Base-by-base conservation (phyloP, 2,797 vertebrate genomes). In the Paramormyrops hopkinsi region DNA sequence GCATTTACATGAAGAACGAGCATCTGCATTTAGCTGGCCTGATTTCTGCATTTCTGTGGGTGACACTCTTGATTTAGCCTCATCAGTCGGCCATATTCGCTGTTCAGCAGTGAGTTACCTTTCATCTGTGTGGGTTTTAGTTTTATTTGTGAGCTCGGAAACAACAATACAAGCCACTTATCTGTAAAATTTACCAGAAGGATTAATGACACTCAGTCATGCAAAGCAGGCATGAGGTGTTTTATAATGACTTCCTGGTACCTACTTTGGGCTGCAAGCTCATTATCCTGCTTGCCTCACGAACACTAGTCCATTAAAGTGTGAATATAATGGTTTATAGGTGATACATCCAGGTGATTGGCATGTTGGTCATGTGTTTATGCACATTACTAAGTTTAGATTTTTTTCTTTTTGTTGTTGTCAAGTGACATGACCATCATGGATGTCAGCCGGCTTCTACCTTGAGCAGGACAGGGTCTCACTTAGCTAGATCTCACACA, bases 151-250 rank as follows among this genome's bases (percentile, higher is more conserved):
- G 76, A 82, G 76, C 41, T 46, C 3, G 41, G 37, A 82, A 46
- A 46, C 17, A 44, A 79, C 73, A 82, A 46, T 82, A 82, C 73
- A 44, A 82, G 76, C 17, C 41, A 82, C 41, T 82, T 82, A 41
- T 82, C 76, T 82, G 76, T 82, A 82, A 82, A 82, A 82, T 82
- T n/a, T 82, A 82, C 76, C 76, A 19, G 76, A 82, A 41, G 76
- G 41, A 82, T 82, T 82, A 82, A 82, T 46, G 76, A 82, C 76
- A 46, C 76, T 82, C 76, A 73, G 37, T 82, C 76, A 82, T 82
- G 76, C 76, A 82, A 82, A 82, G 7, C 76, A 44, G 76, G 41
- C 76, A 46, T 82, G 76, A 82, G 76, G 19, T n/a, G 41, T 9
- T 82, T 82, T 82, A 44, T 46, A 44, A 82, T 46, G 76, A 19